phyloP scores from a whole-genome alignment of 2,888 invertebrate species.

The Dyspetes luteomarginatus region DNA sequence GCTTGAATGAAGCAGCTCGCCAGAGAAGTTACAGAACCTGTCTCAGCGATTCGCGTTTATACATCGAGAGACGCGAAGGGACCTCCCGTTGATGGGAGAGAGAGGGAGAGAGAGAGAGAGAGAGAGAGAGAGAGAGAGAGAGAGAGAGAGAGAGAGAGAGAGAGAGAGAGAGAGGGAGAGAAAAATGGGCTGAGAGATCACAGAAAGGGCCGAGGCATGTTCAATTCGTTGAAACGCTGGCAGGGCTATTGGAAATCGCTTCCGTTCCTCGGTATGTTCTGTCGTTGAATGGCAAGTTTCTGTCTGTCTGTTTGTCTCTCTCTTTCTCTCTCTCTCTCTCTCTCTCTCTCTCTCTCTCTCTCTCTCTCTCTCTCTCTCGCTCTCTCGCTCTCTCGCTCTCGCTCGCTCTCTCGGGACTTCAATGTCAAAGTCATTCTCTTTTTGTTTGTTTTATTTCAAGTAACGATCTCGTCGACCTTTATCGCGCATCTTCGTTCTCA shows the following conservation, averaged over 20 bases:
- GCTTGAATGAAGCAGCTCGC: conserved; percentile 76
- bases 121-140: conserved; percentile 21
- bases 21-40: conserved; percentile 66
- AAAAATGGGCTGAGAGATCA: neutral
- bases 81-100: conserved; percentile 21
- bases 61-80: neutral
- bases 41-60: conserved; percentile 33
- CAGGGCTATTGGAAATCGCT: conserved; percentile 74
- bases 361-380: too few species aligned
- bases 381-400: too few species aligned
- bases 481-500: neutral
- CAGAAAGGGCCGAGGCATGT: conserved; percentile 30
- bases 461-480: neutral
- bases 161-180: conserved; percentile 33
- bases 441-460: neutral
- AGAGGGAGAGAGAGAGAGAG: conserved; percentile 5
- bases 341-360: neutral
- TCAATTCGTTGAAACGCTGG: conserved; percentile 74
- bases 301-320: too few species aligned
- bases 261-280: conserved; percentile 42
- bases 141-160: conserved; percentile 18
- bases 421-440: conserved; percentile 7
- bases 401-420: conserved; percentile 6
- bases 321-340: conserved; percentile 32
- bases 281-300: conserved; percentile 69